A percentile compares a stretch with the other conserved stretches of the same genome.
phyloP scores from a whole-genome alignment of 2,888 invertebrate species.

The Lobophora halterata region DNA sequence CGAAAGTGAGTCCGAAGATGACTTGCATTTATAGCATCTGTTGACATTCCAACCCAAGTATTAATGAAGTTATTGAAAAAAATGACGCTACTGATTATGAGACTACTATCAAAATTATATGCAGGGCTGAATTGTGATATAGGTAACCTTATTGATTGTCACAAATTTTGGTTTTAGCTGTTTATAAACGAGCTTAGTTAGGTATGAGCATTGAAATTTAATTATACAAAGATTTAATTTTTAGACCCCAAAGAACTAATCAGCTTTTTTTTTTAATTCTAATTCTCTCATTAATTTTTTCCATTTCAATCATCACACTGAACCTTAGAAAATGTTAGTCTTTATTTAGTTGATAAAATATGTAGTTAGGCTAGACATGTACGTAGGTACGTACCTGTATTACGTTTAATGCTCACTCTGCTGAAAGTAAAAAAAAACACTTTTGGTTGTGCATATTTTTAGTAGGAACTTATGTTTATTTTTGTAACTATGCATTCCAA shows the following conservation, averaged over 20 bases:
- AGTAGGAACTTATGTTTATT: neutral
- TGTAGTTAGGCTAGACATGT: neutral
- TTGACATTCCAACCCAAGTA: constrained; percentile 49
- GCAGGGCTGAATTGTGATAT: constrained; percentile 63
- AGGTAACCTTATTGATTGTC: constrained; percentile 38
- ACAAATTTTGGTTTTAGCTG: constrained; percentile 42
- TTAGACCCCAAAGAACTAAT: constrained; percentile 46
- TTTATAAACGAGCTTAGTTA: constrained; percentile 16
- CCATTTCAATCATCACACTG: constrained; percentile 16
- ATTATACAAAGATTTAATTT: constrained; percentile 37
- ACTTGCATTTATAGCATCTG: constrained; percentile 64
- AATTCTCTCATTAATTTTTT: constrained; percentile 18
- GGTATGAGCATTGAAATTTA: constrained; percentile 26
- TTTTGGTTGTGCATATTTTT: constrained; percentile 16
- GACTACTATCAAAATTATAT: constrained; percentile 35
- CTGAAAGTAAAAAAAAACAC: constrained; percentile 1
- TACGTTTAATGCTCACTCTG: constrained; percentile 12
- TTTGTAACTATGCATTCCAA: constrained; percentile 14
- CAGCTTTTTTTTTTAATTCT: constrained; percentile 30
- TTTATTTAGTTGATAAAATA: constrained; percentile 5
- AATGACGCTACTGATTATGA: constrained; percentile 43
- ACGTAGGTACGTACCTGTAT: too few species aligned
- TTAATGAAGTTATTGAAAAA: constrained; percentile 53
- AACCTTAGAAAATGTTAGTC: neutral
- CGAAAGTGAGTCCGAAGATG: constrained; percentile 69